Evolutionary conservation across 30 jellyfish, hydroid and myxozoan species (phyloP), one percentile per base, ranked within the genome.

Genomic region (Hydractinia echinata): DNA sequence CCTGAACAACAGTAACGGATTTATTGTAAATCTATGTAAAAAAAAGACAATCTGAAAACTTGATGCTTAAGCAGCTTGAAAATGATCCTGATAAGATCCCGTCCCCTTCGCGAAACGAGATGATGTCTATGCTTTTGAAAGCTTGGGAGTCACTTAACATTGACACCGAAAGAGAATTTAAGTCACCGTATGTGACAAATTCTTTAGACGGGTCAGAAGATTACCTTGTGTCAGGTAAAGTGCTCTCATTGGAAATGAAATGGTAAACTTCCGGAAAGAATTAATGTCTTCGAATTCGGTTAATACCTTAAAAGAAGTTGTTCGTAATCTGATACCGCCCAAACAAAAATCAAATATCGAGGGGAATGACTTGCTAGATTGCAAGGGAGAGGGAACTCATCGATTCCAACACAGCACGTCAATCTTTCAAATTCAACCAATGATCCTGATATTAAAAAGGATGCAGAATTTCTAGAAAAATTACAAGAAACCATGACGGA

Each of bases 61-160:
- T n/a, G n/a, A 85, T 85, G 94, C 54, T 77, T 10, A 48, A 66
- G 77, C 84, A 84, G 49, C 52, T 84, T 58, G 72, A 76, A 61
- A 50, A 9, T 5, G 72, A 76, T 84, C 69, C 84, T 55, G 48
- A 19, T 16, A 84, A 84, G 72, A 66, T 84, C 18, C 94, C 95
- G 55, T 66, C 91, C 6, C 95, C 95, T 14, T 55, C 87, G 8
- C 90, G 94, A 30, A 73, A 73, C 82, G 82, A 73, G 76, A 73
- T 73, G 82, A 52, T 73, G 82, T 49, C 82, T 76, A 73, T 73
- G 76, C 77, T 73, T 73, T 73, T 73, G 76, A 49, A 73, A 73
- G 82, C 82, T 13, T 44, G 76, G 82, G 30, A 52, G 76, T 44
- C 15, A 52, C 74, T 44, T 13, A 13, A 73, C 77, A 73, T 8